phyloP scores from a whole-genome alignment of 64 coral and sea anemone genomes.

The Porites australiensis region DNA sequence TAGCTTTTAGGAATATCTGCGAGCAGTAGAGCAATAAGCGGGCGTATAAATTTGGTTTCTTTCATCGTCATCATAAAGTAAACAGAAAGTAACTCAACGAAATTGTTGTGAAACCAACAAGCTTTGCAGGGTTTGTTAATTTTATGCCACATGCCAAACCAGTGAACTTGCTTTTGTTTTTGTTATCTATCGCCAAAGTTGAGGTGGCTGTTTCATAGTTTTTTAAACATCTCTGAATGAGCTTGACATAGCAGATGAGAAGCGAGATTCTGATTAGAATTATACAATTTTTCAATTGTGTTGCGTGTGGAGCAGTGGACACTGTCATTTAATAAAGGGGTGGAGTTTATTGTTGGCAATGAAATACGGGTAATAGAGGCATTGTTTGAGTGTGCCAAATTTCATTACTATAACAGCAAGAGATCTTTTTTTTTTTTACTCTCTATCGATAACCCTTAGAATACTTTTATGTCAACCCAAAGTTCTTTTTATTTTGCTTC shows the following conservation, averaged over 20 bases:
- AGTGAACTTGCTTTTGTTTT: neutral
- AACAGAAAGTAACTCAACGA: slow-evolving; percentile 25
- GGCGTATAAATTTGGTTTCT: neutral
- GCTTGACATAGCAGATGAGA: neutral
- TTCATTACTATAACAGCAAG: too few species aligned
- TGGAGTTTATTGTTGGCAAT: neutral
- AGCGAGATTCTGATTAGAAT: neutral
- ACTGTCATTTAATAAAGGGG: neutral
- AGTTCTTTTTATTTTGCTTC: too few species aligned
- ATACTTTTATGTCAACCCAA: too few species aligned
- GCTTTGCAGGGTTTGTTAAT: neutral
- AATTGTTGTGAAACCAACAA: slow-evolving; percentile 34
- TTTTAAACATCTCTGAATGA: neutral
- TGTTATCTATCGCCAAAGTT: neutral
- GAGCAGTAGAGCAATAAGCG: too few species aligned
- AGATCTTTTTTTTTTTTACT: too few species aligned
- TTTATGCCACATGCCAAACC: neutral
- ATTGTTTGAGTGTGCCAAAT: too few species aligned
- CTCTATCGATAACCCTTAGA: too few species aligned
- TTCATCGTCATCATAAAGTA: slow-evolving; percentile 39
- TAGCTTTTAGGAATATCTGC: neutral
- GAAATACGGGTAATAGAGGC: too few species aligned
- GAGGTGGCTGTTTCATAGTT: neutral
- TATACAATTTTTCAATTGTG: neutral
- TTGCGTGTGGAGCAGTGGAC: neutral